Conservation (phyloP, 1,140 invertebrate genomes). For the Aradophagus sp. region DNA sequence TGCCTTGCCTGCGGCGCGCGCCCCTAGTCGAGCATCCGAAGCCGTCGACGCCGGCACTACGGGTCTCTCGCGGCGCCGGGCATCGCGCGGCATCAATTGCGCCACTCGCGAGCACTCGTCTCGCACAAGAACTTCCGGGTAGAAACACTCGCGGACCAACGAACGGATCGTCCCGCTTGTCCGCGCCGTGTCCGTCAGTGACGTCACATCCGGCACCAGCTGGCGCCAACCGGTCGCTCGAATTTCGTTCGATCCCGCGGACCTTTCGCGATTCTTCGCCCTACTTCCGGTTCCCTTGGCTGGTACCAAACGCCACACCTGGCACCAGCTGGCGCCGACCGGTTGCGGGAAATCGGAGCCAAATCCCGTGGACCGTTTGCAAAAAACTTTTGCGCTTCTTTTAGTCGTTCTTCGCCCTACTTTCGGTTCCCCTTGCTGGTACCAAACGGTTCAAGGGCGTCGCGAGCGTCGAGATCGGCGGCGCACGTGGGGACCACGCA, state of each 20-base stretch:
- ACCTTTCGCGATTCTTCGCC: too few species aligned
- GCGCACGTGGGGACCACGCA: conserved; percentile 25
- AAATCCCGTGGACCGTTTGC: too few species aligned
- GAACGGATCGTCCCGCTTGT: conserved; percentile 28
- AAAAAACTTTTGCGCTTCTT: too few species aligned
- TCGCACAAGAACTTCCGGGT: conserved; percentile 14
- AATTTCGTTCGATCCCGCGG: too few species aligned
- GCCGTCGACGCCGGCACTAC: conserved; percentile 15
- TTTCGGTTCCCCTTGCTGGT: too few species aligned
- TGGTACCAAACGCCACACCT: too few species aligned
- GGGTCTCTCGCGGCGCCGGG: conserved; percentile 11
- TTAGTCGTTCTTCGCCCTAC: too few species aligned
- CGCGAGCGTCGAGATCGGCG: too few species aligned
- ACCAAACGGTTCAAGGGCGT: too few species aligned
- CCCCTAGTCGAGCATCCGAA: conserved; percentile 2
- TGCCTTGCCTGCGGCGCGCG: not conserved
- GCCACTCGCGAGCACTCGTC: conserved; percentile 23
- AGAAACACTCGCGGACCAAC: conserved; percentile 10
- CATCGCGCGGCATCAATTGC: conserved; percentile 31
- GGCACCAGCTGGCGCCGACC: not conserved
- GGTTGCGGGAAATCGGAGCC: too few species aligned
- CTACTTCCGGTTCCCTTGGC: too few species aligned
- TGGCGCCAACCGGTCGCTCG: too few species aligned
- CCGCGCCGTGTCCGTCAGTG: conserved; percentile 2
- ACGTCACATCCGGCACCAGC: conserved; percentile 2